Conservation (phyloP, 2,797 vertebrate genomes). For the Onychomys leucogaster region DNA sequence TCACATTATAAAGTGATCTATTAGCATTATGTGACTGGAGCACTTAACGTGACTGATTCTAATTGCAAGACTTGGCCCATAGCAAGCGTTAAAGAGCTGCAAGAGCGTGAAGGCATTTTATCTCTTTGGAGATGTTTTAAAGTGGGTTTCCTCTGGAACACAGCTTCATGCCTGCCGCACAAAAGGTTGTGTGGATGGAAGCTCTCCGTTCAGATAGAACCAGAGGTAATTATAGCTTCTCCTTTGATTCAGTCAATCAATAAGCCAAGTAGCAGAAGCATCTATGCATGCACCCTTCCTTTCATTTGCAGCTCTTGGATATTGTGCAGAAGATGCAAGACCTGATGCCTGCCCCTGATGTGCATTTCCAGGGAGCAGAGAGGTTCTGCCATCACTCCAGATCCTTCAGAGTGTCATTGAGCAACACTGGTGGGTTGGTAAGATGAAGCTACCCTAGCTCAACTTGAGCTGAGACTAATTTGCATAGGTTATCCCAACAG, state of each 20-base stretch:
- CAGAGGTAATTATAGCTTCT: constrained; percentile 20
- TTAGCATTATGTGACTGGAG: constrained; percentile 85
- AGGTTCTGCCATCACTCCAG: background rate
- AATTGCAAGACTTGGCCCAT: constrained; percentile 85
- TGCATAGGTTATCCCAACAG: background rate
- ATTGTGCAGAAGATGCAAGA: background rate
- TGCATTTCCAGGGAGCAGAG: background rate
- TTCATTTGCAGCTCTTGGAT: background rate
- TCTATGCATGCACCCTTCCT: background rate
- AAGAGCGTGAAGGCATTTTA: constrained; percentile 81
- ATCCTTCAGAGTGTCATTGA: background rate
- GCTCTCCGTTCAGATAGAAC: constrained; percentile 63
- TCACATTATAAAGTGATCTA: constrained; percentile 87
- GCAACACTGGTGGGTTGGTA: background rate
- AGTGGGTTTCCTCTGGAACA: constrained; percentile 82
- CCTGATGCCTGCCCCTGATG: background rate
- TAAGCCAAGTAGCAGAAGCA: constrained; percentile 15
- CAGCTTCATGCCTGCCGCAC: constrained; percentile 70
- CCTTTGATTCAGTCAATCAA: constrained; percentile 31
- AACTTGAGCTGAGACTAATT: background rate
- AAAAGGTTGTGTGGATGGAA: constrained; percentile 1
- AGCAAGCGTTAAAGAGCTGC: constrained; percentile 84
- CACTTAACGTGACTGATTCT: constrained; percentile 85
- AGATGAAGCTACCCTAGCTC: background rate
- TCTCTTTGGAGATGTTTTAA: constrained; percentile 82